phyloP scores from a whole-genome alignment of 2,113 vertebrate species.

The Scophthalmus maximus region DNA sequence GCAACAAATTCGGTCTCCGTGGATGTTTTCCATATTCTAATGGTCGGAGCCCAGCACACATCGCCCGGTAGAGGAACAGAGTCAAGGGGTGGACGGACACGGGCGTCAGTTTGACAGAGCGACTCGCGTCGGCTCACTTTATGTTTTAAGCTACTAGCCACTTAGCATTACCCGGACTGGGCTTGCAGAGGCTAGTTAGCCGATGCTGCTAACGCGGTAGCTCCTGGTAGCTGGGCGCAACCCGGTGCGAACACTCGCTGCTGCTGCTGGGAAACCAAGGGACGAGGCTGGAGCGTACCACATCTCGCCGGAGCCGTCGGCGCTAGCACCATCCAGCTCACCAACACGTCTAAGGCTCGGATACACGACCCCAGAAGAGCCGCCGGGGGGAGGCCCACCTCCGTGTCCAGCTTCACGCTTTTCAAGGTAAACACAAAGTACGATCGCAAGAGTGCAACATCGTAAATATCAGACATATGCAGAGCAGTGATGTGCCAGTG shows the following conservation, averaged over 20 bases:
- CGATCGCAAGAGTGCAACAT: conserved; percentile 5
- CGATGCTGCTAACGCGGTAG: conserved; percentile 66
- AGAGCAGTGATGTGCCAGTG: conserved; percentile 12
- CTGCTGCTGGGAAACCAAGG: conserved; percentile 59
- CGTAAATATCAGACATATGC: conserved; percentile 5
- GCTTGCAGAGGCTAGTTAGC: conserved; percentile 68
- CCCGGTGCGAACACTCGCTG: conserved; percentile 52
- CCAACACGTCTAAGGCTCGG: conserved; percentile 36
- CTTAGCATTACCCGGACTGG: conserved; percentile 58
- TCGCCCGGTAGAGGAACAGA: conserved; percentile 13
- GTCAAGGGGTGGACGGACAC: conserved; percentile 25
- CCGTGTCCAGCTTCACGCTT: conserved; percentile 22
- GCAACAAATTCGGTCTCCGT: conserved; percentile 30
- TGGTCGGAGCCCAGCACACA: conserved; percentile 13
- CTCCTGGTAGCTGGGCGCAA: conserved; percentile 48
- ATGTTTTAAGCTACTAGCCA: conserved; percentile 51
- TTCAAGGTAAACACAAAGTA: conserved; percentile 61
- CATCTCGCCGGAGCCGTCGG: conserved; percentile 28
- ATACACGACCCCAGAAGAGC: conserved; percentile 27
- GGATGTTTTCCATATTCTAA: conserved; percentile 26
- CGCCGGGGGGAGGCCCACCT: conserved; percentile 37
- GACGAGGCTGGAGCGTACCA: conserved; percentile 35
- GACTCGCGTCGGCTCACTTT: conserved; percentile 54
- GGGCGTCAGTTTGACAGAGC: conserved; percentile 42
- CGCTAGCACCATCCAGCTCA: conserved; percentile 26